Evolutionary conservation across 2,113 vertebrate genomes (phyloP).

Genomic region (Panthera uncia): DNA sequence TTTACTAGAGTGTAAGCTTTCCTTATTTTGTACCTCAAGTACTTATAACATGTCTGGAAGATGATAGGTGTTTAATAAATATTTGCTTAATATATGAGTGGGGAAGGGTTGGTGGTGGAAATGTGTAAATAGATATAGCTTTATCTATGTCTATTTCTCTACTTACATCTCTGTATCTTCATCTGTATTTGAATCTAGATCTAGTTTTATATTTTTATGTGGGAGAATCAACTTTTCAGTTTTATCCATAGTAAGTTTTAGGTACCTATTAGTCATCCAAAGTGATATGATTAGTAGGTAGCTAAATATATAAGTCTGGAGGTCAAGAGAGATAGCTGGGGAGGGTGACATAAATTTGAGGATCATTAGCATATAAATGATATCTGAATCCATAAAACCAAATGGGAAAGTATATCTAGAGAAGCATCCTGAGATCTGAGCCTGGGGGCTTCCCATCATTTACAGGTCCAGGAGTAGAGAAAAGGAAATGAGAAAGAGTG

Average conservation of each 20-base stretch:
- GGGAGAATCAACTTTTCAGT: background rate
- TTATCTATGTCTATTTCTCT: background rate
- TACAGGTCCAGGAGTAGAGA: background rate
- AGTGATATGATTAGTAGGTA: background rate
- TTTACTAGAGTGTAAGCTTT: background rate
- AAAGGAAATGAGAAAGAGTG: background rate
- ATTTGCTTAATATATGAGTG: background rate
- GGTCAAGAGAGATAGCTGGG: background rate
- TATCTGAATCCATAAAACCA: background rate
- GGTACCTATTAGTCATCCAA: background rate
- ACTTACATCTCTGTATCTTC: background rate
- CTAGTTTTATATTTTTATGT: background rate
- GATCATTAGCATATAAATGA: background rate
- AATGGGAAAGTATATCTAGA: background rate
- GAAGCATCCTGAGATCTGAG: background rate
- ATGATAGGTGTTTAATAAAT: background rate
- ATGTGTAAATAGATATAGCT: background rate
- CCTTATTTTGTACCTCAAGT: background rate
- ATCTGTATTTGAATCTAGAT: background rate
- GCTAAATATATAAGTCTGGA: background rate
- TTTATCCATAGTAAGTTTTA: background rate
- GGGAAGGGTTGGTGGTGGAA: background rate
- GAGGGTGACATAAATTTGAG: background rate
- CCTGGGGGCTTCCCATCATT: background rate
- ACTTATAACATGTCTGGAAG: background rate